Evolutionary conservation across 2,888 invertebrate species (phyloP), one percentile per base, ranked within the genome.

Genomic region (Hirtodrosophila histrioides): DNA sequence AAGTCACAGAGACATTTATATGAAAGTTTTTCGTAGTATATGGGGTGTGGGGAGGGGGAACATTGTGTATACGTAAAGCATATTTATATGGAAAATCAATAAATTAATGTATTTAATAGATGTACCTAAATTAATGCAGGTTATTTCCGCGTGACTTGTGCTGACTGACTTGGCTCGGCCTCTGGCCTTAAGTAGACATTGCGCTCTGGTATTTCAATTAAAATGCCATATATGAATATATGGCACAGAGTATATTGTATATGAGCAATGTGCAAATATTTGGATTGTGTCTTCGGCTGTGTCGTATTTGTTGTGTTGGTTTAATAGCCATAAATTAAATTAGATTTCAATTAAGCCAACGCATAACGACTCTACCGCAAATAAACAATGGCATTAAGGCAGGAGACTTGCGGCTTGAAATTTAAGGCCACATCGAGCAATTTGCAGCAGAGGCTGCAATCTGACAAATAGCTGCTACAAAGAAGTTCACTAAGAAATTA

Each of bases 91-190:
- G 54, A 82, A 81, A 81, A 81, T 81, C 81, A 77, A 85, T 81
- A 85, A 77, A 77, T 81, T 81, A 85, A 71, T 85, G 77, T 77
- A 62, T 77, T 84, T 81, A 81, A 77, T 82, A 61, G 56, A 74
- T 75, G 62, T 67, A 77, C 76, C 70, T 66, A 60, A 69, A 78
- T 78, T 82, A 81, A 76, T 76, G 60, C 63, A 50, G 70, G 65
- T 85, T 78, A 66, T 63, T 85, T 74, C 74, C 79, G 85, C 74
- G 58, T 70, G 78, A 74, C 61, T 67, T 75, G 63, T 60, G 69
- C 48, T 56, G 68, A 65, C 48, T 54, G 66, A 65, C 70, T 78
- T 74, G 48, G 24, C 23, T 39, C 10, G 31, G n/a, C 33, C 53
- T 12, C 37, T 36, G 36, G 31, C 37, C 54, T 45, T 49, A 67